These are phyloP conservation scores for Condylostylus longicornis DNA, from an alignment of 1,140 invertebrate species.

Conservation along the genomic window DNA sequence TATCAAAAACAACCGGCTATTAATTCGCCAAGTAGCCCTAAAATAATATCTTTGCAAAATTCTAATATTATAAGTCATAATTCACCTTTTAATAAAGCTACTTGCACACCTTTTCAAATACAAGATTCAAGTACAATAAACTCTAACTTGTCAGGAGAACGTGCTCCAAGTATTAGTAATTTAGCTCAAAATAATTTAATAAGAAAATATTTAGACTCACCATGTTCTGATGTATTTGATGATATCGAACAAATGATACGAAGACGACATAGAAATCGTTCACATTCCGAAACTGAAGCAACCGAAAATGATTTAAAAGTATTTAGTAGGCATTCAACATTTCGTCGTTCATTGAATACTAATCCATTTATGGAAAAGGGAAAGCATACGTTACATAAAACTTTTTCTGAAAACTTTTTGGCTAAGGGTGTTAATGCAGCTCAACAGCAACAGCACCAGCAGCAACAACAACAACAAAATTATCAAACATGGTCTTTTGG, in stretches of 20 bases:
- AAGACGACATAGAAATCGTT: conserved; percentile 9
- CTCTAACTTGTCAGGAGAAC: no score
- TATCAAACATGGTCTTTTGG: conserved; percentile 27
- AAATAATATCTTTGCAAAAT: no score
- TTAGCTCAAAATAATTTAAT: no score
- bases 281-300: conserved; percentile 10
- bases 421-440: background rate
- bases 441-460: conserved; percentile 2
- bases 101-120: background rate
- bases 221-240: background rate
- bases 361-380: conserved; percentile 10
- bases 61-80: no score
- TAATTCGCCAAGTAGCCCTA: no score
- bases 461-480: conserved; percentile 8
- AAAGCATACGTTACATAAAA: conserved; percentile 28
- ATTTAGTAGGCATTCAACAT: background rate
- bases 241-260: background rate
- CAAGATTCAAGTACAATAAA: background rate
- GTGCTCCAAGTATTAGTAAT: no score
- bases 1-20: no score
- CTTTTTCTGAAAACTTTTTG: conserved; percentile 29
- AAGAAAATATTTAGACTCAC: background rate
- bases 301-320: background rate
- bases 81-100: background rate
- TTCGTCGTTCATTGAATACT: no score